Base-by-base conservation (phyloP, 2,797 vertebrate genomes). In the Ctenochaetus hawaiiensis region DNA sequence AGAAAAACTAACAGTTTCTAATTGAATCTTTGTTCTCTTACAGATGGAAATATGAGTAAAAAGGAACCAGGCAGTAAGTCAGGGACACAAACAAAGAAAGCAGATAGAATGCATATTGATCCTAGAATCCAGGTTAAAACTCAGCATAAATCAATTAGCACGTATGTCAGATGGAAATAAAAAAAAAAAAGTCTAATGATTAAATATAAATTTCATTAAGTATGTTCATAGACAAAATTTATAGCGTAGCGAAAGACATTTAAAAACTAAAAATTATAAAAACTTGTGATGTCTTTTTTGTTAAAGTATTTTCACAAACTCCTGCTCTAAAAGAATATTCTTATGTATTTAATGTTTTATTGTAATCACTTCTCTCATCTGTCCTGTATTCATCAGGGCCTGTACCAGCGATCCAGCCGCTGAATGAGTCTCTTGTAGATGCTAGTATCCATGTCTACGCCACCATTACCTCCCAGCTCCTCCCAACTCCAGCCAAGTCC, bases 401-500 rank as follows among this genome's bases (percentile, higher is more conserved):
- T 0, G 92, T 94, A 60, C 87, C 90, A 74, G 89, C 79, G 26
- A 89, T 98, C 16, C 81, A 92, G 77, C 86, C 93, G 2, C 72
- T 98, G 69, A 95, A 94, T 0, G 81, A 95, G 48, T 80, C 94
- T 72, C 93, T 99, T 3, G 97, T 98, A 1, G 82, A 94, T 8
- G 96, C 96, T 69, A 96, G 97, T 2, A 93, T 97, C 81, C 54
- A 26, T 0, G 63, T 97, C 13, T 99, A 97, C 73, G 86, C 91
- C n/a, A 96, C 95, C 63, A 95, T 98, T 89, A 97, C 94, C 48
- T 96, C 96, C 61, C 95, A 97, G 88, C 94, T 99, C 67, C 95
- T 99, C 74, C 98, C 98, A 44, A 98, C 97, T n/a, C 97, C 98
- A 63, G 93, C 96, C 57, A 98, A 98, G 90, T 97, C 96, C 0